Percentiles rank a stretch among this genome's conserved stretches.
Evolutionary conservation across 1,140 invertebrate species (phyloP).

Genomic region (Orussus abietinus): DNA sequence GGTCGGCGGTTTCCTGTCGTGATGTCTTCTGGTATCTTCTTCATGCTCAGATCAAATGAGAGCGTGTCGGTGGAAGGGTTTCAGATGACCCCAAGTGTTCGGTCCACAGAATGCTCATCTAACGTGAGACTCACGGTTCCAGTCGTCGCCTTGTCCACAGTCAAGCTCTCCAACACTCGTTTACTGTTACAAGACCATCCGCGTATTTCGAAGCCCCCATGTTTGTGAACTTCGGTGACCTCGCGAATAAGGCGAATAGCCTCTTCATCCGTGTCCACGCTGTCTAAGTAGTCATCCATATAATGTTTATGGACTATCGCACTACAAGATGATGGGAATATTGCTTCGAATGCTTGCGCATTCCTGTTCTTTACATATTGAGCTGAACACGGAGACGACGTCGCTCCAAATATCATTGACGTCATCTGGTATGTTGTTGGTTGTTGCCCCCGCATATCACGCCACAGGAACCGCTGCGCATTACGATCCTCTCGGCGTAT

Average conservation of each 20-base stretch:
- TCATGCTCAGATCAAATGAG: conserved; percentile 3
- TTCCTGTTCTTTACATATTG: conserved; percentile 18
- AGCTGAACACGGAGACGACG: conserved; percentile 29
- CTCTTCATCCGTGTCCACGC: no score
- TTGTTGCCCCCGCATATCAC: conserved; percentile 3
- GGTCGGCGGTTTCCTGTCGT: background rate
- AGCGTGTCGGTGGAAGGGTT: conserved; percentile 8
- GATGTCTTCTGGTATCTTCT: background rate
- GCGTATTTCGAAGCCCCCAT: conserved; percentile 2
- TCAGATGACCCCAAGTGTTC: conserved; percentile 16
- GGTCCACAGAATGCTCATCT: background rate
- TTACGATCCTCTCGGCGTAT: conserved; percentile 9
- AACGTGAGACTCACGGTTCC: background rate
- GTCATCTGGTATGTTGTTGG: conserved; percentile 28
- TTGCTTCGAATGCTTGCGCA: background rate
- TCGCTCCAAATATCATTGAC: conserved; percentile 34
- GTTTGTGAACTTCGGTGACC: no score
- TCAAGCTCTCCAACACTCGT: background rate
- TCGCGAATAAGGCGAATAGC: no score
- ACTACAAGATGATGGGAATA: background rate
- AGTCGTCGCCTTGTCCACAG: no score
- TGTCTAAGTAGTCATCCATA: conserved; percentile 21
- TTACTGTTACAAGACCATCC: conserved; percentile 9
- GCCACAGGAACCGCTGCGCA: conserved; percentile 14
- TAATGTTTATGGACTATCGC: conserved; percentile 18